Percentiles rank a stretch among this genome's conserved stretches.
These are phyloP conservation scores for Lagopus leucura DNA, from an alignment of 2,113 vertebrate species.

Conservation along the genomic window DNA sequence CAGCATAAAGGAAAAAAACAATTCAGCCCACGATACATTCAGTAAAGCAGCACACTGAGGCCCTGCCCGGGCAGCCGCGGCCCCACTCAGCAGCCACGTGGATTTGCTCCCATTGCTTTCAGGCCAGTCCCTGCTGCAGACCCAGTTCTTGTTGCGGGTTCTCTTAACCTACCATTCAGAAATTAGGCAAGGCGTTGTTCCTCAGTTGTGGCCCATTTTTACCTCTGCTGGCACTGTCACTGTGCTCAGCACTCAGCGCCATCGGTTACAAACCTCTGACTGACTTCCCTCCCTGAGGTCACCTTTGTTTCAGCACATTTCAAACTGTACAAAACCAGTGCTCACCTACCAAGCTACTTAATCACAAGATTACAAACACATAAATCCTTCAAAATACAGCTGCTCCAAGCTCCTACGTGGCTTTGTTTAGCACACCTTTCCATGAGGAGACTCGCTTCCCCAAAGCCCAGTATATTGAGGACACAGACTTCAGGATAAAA, in stretches of 20 bases:
- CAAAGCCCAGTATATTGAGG: not conserved
- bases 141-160: not conserved
- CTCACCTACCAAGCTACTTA: not conserved
- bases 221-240: fast-evolving
- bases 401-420: not conserved
- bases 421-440: not conserved
- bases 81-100: fast-evolving
- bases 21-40: slow-evolving; percentile 13
- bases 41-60: not conserved
- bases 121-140: not conserved
- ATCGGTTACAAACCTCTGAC: not conserved
- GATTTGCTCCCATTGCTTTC: not conserved
- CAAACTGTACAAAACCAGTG: slow-evolving; percentile 7
- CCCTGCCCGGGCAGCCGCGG: not conserved
- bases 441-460: not conserved
- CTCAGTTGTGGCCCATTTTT: not conserved
- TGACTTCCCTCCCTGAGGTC: slow-evolving; percentile 55
- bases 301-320: not conserved
- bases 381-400: not conserved
- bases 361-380: not conserved
- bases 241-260: not conserved
- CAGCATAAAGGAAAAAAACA: not conserved
- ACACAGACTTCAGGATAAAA: slow-evolving; percentile 38
- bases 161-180: not conserved
- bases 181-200: not conserved